Evolutionary conservation across 2,797 vertebrate genomes (phyloP).

Genomic region (Scleropages formosus): DNA sequence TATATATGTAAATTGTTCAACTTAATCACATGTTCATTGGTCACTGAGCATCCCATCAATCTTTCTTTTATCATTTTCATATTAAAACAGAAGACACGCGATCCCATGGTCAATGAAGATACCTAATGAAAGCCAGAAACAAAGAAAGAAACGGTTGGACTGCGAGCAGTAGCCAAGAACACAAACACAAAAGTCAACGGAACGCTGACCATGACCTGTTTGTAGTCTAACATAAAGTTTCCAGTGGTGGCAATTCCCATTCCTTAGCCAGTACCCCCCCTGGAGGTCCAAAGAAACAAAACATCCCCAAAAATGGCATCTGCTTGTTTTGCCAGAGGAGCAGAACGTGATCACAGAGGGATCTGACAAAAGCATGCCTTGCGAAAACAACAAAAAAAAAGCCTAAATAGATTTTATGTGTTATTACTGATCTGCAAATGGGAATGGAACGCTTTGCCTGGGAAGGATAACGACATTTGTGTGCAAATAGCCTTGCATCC

Average conservation of each 20-base stretch:
- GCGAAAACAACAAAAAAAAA: neutral
- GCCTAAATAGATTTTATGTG: constrained; percentile 17
- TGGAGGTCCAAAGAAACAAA: no score
- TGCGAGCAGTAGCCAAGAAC: no score
- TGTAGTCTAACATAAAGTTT: no score
- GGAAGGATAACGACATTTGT: constrained; percentile 28
- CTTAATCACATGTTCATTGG: constrained; percentile 1
- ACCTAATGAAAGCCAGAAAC: neutral
- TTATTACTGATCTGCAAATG: constrained; percentile 32
- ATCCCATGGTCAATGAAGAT: neutral
- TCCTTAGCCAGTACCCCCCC: no score
- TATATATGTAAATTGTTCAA: constrained; percentile 18
- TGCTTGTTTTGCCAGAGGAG: no score
- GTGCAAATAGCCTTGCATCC: constrained; percentile 35
- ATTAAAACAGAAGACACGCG: neutral
- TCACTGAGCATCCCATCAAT: neutral
- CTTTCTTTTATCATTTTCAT: neutral
- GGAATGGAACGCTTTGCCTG: constrained; percentile 18
- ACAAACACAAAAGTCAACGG: no score
- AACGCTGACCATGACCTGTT: no score
- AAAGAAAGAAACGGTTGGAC: no score
- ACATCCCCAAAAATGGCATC: no score
- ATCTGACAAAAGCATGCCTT: no score
- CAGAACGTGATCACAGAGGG: no score
- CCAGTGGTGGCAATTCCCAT: no score